Evolutionary conservation across 2,888 invertebrate genomes (phyloP), one percentile per base, ranked within the genome.

Genomic region (Adineta ricciae): DNA sequence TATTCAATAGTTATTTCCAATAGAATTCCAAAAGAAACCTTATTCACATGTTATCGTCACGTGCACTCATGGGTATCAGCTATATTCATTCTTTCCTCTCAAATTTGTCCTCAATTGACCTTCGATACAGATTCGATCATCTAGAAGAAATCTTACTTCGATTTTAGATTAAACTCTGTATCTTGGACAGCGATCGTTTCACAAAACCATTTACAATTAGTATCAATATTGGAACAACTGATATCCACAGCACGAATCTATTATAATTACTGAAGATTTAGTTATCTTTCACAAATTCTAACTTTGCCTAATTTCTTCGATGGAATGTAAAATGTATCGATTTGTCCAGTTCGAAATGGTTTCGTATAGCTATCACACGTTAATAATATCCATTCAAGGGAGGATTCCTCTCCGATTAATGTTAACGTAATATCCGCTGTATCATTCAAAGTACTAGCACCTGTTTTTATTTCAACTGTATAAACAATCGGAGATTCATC

Each of bases 211-310:
- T 78, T 78, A 9, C 41, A 41, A 41, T 78, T 78, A 24, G 0
- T 5, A 41, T 41, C 41, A 2, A 78, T 14, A 78, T 78, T 78
- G 9, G 73, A 38, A 78, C 73, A 78, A 11, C 2, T 78, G 9
- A 78, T 78, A 78, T 78, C 38, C 21, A 24, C 73, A 24, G 73
- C 73, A 78, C 73, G 73, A 78, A 78, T 78, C 73, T 78, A 78
- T 78, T 24, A 7, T 38, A 24, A 78, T 78, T 7, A 41, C 3
- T 16, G 46, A 46, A 46, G 5, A 46, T 16, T 50, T 50, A 19
- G 19, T 50, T 46, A 19, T 50, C 32, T 36, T n/a, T 36, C 5
- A 36, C 32, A 36, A 38, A 5, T 1, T 72, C 38, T 38, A 24
- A 78, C 73, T 41, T 41, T 36, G 36, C 73, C 73, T 41, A 78